Base-by-base conservation (phyloP, 2,888 invertebrate species). In the Apotomis capreana region DNA sequence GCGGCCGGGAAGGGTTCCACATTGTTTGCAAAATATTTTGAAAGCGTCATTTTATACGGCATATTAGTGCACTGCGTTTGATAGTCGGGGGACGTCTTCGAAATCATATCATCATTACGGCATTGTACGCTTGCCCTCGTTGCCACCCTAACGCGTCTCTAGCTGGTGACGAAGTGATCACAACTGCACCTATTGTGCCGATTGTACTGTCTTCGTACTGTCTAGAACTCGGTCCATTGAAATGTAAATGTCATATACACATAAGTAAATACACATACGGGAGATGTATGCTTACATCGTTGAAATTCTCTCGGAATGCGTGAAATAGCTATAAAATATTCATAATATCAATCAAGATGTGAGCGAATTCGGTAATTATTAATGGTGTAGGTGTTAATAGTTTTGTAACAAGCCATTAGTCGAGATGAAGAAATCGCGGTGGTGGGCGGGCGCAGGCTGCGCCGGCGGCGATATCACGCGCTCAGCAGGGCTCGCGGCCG, bases 21-120 rank as follows among this genome's bases (percentile, higher is more conserved):
- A 89, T 92, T 93, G 93, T 93, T 93, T 92, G 92, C 91, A 89
- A 92, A 92, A 93, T 92, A 93, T 93, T 93, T 86, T 93, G 93
- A 92, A 92, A 91, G 90, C 89, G 80, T 89, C 89, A 92, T 92
- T 93, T 91, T 89, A 91, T 91, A 92, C 92, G 92, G 85, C 84
- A 79, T 91, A 92, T 93, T 93, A 92, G 88, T 82, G 87, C 85
- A 80, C 87, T 92, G 92, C 89, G 82, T 88, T 90, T 92, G 92
- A 92, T 91, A 87, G 89, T 80, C 82, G 83, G 85, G 92, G 91
- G 88, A 81, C 84, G 87, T 91, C 92, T 91, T 89, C 80, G 78
- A 84, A 87, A 91, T 91, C 88, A 87, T 89, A 90, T 90, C 89
- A 87, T 90, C 89, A 90, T 91, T 92, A 91, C 79, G 70, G 83